phyloP scores from a whole-genome alignment of 2,797 vertebrate species.

The Agapornis canus region DNA sequence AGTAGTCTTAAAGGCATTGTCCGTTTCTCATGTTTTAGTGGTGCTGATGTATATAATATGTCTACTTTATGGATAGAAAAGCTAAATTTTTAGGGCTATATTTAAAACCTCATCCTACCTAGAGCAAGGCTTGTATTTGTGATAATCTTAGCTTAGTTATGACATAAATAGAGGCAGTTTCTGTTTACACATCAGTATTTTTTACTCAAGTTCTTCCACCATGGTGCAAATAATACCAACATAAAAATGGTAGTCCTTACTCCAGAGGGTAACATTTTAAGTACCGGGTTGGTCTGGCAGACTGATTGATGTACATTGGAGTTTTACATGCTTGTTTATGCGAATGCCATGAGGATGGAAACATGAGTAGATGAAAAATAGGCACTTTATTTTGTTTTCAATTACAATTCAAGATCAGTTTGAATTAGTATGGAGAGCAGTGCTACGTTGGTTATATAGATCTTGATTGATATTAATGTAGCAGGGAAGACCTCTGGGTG shows the following conservation, averaged over 20 bases:
- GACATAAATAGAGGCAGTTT: background rate
- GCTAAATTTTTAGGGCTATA: background rate
- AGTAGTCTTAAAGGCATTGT: background rate
- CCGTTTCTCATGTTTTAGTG: background rate
- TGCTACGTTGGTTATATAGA: background rate
- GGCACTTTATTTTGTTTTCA: background rate
- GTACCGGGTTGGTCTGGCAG: background rate
- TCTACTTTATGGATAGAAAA: background rate
- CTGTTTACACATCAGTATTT: background rate
- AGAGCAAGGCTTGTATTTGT: background rate
- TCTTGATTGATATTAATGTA: background rate
- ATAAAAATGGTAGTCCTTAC: background rate
- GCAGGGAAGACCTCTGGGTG: background rate
- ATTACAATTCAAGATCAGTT: background rate
- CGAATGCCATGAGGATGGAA: background rate
- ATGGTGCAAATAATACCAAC: background rate
- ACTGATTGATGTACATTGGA: background rate
- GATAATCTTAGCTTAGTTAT: background rate
- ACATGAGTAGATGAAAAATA: background rate
- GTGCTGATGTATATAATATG: accelerated
- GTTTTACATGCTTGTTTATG: background rate
- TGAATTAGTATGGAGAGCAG: background rate
- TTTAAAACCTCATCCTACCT: background rate
- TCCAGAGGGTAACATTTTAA: background rate
- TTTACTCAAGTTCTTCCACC: background rate